phyloP scores from a whole-genome alignment of 23 tunicate species.

The Phallusia fumigata region DNA sequence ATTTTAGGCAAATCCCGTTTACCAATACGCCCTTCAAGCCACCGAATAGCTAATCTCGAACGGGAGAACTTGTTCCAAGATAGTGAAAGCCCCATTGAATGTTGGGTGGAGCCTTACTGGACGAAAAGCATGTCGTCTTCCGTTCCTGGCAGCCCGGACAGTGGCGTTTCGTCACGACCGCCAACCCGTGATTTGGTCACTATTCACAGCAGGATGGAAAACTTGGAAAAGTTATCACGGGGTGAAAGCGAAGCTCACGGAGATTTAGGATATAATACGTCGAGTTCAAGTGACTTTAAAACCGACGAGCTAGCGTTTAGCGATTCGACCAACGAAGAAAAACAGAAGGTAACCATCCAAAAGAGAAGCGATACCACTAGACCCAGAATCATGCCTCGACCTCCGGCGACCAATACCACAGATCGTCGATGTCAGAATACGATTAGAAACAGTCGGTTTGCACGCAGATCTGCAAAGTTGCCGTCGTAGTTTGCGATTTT shows the following conservation, averaged over 20 bases:
- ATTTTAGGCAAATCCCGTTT: background rate
- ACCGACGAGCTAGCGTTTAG: background rate
- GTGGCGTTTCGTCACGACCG: constrained; percentile 78
- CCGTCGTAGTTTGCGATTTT: too few species aligned
- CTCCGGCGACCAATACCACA: background rate
- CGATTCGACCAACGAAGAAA: background rate
- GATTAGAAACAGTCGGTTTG: background rate
- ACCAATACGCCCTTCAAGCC: background rate
- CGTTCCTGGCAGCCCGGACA: constrained; percentile 58
- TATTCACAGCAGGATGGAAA: constrained; percentile 21
- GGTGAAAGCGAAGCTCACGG: background rate
- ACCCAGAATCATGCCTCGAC: background rate
- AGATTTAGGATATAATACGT: constrained; percentile 25
- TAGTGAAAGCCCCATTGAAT: constrained; percentile 18
- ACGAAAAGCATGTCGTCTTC: constrained; percentile 28
- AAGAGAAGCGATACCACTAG: background rate
- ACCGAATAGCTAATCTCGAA: background rate
- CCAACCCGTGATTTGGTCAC: constrained; percentile 48
- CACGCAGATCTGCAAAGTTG: background rate
- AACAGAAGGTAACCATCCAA: background rate
- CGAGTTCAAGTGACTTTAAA: constrained; percentile 33
- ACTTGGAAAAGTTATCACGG: background rate
- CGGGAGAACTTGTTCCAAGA: background rate
- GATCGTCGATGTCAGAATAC: background rate
- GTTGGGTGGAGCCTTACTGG: constrained; percentile 77